These are phyloP conservation scores for Macrotus californicus DNA, from an alignment of 2,113 vertebrate species.

Conservation along the genomic window DNA sequence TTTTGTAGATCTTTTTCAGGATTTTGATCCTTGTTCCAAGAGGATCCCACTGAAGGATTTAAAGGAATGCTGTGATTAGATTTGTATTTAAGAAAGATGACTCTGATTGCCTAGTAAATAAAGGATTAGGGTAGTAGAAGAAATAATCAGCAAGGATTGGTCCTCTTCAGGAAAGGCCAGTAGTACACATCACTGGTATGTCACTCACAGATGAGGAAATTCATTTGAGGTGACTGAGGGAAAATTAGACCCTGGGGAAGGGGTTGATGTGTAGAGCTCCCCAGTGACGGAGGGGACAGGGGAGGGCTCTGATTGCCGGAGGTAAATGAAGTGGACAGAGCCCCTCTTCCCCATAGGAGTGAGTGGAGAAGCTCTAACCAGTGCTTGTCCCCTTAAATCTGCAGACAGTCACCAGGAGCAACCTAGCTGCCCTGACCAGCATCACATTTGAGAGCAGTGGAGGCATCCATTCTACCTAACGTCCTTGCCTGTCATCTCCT, in stretches of 20 bases:
- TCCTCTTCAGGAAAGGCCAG: not conserved
- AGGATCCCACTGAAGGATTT: not conserved
- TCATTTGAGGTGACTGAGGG: not conserved
- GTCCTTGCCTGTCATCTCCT: not conserved
- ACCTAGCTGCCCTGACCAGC: not conserved
- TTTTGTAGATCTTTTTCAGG: not conserved
- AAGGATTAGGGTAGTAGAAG: not conserved
- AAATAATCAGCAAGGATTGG: not conserved
- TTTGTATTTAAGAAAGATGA: not conserved
- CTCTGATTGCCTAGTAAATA: not conserved
- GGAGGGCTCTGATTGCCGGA: not conserved
- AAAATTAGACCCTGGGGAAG: not conserved
- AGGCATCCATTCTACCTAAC: not conserved
- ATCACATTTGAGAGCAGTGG: not conserved
- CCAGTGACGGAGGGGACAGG: accelerated
- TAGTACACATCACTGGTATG: not conserved
- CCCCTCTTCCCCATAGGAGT: not conserved
- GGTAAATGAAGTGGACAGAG: not conserved
- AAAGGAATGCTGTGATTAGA: not conserved
- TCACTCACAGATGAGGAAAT: not conserved
- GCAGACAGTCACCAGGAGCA: not conserved
- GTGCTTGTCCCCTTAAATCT: not conserved
- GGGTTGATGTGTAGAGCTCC: not conserved
- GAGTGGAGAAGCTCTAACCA: not conserved
- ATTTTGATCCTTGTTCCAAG: not conserved